Evolutionary conservation across 2,888 invertebrate genomes (phyloP).

Genomic region (Nowickia ferox): DNA sequence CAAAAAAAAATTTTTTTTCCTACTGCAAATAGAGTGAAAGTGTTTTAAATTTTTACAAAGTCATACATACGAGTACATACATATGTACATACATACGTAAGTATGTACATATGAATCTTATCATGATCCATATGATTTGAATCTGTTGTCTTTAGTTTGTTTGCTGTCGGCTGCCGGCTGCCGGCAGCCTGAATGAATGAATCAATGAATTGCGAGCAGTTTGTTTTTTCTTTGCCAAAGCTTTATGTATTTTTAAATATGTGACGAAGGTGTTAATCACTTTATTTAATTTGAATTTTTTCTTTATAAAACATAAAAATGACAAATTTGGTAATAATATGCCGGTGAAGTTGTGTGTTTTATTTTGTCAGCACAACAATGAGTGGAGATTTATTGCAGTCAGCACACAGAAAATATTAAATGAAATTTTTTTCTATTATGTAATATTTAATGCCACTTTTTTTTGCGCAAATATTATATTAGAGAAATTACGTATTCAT

Average conservation of each 20-base stretch:
- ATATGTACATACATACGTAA: not conserved
- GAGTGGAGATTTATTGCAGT: constrained; percentile 57
- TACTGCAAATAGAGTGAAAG: constrained; percentile 61
- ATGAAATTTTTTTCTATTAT: constrained; percentile 44
- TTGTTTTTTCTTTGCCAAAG: constrained; percentile 12
- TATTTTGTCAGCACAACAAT: constrained; percentile 14
- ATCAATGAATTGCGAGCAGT: constrained; percentile 47
- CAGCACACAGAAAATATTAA: constrained; percentile 21
- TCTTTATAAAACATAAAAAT: constrained; percentile 52
- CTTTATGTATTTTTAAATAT: constrained; percentile 65
- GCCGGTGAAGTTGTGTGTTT: constrained; percentile 17
- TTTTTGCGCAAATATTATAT: not conserved
- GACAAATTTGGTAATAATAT: constrained; percentile 69
- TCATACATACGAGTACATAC: constrained; percentile 58
- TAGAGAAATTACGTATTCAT: not conserved
- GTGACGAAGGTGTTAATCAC: constrained; percentile 80
- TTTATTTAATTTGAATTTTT: constrained; percentile 68
- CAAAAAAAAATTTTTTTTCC: not conserved
- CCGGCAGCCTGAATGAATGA: constrained; percentile 20
- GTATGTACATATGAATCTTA: constrained; percentile 64
- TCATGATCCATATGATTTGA: constrained; percentile 49
- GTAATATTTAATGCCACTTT: constrained; percentile 56
- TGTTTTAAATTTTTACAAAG: constrained; percentile 75
- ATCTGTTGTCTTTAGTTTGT: constrained; percentile 52
- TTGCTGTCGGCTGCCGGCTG: constrained; percentile 27